These are phyloP conservation scores for Chelon auratus DNA, from an alignment of 2,797 vertebrate species.

Conservation along the genomic window DNA sequence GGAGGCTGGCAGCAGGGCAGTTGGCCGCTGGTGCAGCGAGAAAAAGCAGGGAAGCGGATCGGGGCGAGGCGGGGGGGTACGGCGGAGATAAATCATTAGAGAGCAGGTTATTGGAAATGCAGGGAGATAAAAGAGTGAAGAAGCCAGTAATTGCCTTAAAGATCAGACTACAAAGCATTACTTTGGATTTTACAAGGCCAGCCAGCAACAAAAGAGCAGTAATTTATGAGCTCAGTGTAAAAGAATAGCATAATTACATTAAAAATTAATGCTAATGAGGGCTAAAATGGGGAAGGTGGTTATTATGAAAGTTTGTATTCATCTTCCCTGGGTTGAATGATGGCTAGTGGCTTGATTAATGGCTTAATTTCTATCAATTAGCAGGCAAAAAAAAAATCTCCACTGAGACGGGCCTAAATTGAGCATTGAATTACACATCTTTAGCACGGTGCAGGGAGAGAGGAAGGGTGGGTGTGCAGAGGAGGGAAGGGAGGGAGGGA, in stretches of 20 bases:
- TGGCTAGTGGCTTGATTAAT: slow-evolving; percentile 99
- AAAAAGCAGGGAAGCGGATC: slow-evolving; percentile 51
- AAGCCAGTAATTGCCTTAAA: slow-evolving; percentile 99
- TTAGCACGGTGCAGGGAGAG: slow-evolving; percentile 84
- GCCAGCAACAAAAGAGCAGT: slow-evolving; percentile 98
- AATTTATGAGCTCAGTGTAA: slow-evolving; percentile 99
- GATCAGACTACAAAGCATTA: slow-evolving; percentile 99
- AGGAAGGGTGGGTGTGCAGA: slow-evolving; percentile 62
- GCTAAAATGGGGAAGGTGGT: slow-evolving; percentile 99
- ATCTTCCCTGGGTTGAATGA: slow-evolving; percentile 98
- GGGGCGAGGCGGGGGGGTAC: slow-evolving; percentile 55
- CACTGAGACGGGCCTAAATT: slow-evolving; percentile 95
- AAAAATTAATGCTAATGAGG: slow-evolving; percentile 99
- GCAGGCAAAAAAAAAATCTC: slow-evolving; percentile 93
- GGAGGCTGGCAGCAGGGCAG: slow-evolving; percentile 73
- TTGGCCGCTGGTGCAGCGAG: slow-evolving; percentile 75
- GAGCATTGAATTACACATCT: slow-evolving; percentile 98
- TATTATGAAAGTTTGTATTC: slow-evolving; percentile 99
- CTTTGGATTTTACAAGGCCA: slow-evolving; percentile 99
- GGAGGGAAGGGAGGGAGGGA: slow-evolving; percentile 61
- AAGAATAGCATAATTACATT: slow-evolving; percentile 99
- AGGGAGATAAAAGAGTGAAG: slow-evolving; percentile 91
- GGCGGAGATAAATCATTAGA: slow-evolving; percentile 88
- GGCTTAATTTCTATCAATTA: slow-evolving; percentile 99
- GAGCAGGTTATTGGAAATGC: slow-evolving; percentile 93